Evolutionary conservation across 2,888 invertebrate species (phyloP).

Genomic region (Heliconius hortense): DNA sequence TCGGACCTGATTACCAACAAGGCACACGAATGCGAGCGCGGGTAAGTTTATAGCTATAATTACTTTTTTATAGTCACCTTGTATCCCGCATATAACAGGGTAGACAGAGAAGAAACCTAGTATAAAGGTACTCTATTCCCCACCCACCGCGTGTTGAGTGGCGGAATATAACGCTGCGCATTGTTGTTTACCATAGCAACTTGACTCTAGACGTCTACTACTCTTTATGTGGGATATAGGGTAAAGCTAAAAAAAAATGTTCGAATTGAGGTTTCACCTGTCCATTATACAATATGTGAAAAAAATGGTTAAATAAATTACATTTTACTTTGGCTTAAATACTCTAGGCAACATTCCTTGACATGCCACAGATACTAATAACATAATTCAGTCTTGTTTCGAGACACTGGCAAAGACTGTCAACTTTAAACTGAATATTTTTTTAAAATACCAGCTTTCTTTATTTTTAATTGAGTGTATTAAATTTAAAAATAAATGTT

Average conservation of each 20-base stretch:
- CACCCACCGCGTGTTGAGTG: not conserved
- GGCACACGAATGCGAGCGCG: slow-evolving; percentile 72
- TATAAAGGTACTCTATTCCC: not conserved
- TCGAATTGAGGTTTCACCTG: not conserved
- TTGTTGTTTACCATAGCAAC: not conserved
- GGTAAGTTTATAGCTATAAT: slow-evolving; percentile 56
- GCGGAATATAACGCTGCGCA: not conserved
- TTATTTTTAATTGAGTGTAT: too few relatives aligned
- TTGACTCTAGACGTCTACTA: not conserved
- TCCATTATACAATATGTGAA: not conserved
- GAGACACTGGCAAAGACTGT: not conserved
- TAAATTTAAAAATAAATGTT: too few relatives aligned
- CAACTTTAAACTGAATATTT: too few relatives aligned
- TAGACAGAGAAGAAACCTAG: not conserved
- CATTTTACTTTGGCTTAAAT: not conserved
- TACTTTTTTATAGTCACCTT: not conserved
- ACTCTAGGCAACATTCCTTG: not conserved
- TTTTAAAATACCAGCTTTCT: too few relatives aligned
- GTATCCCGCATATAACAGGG: not conserved
- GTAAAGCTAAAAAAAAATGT: not conserved
- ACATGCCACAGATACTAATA: not conserved
- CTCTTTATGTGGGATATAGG: not conserved
- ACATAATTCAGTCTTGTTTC: not conserved
- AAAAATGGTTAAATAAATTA: not conserved
- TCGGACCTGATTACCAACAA: slow-evolving; percentile 70